Percentiles rank a stretch among this genome's conserved stretches.
Conservation (phyloP, 1,140 invertebrate genomes). For the Drosophila murphyi region DNA sequence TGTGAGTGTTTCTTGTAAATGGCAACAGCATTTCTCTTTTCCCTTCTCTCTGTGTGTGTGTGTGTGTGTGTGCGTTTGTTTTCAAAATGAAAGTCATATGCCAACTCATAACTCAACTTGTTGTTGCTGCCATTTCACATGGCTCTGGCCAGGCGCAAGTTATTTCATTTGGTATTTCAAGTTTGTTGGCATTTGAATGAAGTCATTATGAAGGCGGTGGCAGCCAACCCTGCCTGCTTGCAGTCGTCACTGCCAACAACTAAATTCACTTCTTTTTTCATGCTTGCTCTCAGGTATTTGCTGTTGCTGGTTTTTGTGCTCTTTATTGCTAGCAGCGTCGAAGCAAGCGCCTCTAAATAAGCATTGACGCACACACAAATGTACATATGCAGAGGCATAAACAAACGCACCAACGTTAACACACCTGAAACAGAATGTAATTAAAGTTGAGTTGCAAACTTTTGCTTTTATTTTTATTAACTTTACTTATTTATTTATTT, state of each 20-base stretch:
- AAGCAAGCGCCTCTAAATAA: conserved; percentile 76
- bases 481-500: conserved; percentile 78
- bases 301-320: conserved; percentile 44
- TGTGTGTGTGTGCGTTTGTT: conserved; percentile 50
- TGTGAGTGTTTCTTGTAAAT: conserved; percentile 69
- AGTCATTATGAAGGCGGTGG: conserved; percentile 74
- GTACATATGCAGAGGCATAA: not conserved
- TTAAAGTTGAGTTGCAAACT: conserved; percentile 79
- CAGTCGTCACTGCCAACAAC: conserved; percentile 58
- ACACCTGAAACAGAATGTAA: conserved; percentile 70
- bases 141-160: conserved; percentile 64
- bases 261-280: conserved; percentile 64
- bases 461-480: conserved; percentile 79
- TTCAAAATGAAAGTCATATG: conserved; percentile 82
- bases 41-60: conserved; percentile 11
- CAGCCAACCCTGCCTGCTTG: conserved; percentile 21
- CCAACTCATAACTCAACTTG: conserved; percentile 80
- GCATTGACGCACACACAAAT: conserved; percentile 52
- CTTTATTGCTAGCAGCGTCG: conserved; percentile 71
- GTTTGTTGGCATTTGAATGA: conserved; percentile 81
- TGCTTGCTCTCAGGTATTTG: conserved; percentile 39
- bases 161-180: conserved; percentile 82
- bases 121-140: conserved; percentile 56
- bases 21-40: conserved; percentile 58
- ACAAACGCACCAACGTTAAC: conserved; percentile 10